Evolutionary conservation across 2,888 invertebrate species (phyloP).

Genomic region (Melanostoma mellinum): DNA sequence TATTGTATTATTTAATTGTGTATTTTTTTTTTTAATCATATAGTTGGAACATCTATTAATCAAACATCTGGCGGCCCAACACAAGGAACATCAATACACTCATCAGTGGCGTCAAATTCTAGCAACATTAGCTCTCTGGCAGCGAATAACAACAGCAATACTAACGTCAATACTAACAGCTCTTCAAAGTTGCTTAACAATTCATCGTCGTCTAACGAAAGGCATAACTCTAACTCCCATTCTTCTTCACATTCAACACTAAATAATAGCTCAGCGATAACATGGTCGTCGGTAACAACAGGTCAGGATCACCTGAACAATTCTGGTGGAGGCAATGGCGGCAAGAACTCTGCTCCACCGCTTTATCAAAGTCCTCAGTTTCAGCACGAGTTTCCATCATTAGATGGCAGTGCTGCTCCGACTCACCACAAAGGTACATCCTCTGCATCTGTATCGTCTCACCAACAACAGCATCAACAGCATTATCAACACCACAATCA

Average conservation of each 20-base stretch:
- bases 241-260: slow-evolving; percentile 73
- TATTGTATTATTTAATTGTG: no score
- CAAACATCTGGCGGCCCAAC: slow-evolving; percentile 72
- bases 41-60: slow-evolving; percentile 70
- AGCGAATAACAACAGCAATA: slow-evolving; percentile 73
- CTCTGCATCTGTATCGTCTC: slow-evolving; percentile 73
- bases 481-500: slow-evolving; percentile 74
- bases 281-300: slow-evolving; percentile 86
- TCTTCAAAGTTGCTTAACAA: slow-evolving; percentile 76
- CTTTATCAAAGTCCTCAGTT: slow-evolving; percentile 93
- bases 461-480: slow-evolving; percentile 75
- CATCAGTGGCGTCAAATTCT: slow-evolving; percentile 73
- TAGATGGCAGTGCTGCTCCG: slow-evolving; percentile 84
- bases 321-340: slow-evolving; percentile 74
- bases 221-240: slow-evolving; percentile 56
- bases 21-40: slow-evolving; percentile 7
- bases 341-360: slow-evolving; percentile 83
- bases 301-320: slow-evolving; percentile 79
- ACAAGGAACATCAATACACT: slow-evolving; percentile 75
- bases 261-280: slow-evolving; percentile 82
- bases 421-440: slow-evolving; percentile 80
- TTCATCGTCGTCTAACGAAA: slow-evolving; percentile 75
- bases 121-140: slow-evolving; percentile 72
- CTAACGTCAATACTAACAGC: slow-evolving; percentile 69
- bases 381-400: slow-evolving; percentile 97